Percentiles rank a stretch among this genome's conserved stretches.
Conservation (phyloP, 2,113 vertebrate species). For the Perognathus longimembris region DNA sequence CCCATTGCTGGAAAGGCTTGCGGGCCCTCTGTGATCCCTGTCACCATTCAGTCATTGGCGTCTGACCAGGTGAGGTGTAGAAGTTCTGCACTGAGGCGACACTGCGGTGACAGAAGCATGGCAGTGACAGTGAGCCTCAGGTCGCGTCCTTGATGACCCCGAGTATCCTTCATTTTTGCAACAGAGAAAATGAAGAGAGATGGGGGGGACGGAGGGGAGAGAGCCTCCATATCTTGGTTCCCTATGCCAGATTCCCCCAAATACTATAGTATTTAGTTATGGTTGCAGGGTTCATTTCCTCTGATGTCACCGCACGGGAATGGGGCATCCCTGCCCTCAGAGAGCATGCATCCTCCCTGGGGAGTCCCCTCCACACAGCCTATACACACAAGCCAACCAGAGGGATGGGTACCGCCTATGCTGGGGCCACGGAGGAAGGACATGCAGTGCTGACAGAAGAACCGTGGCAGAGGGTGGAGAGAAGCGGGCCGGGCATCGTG, state of each 20-base stretch:
- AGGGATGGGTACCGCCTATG: too few relatives aligned
- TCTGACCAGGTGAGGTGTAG: not conserved
- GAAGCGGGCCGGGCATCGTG: too few relatives aligned
- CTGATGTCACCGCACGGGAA: not conserved
- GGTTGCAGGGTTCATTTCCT: fast-evolving
- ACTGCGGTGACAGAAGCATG: not conserved
- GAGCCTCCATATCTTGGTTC: not conserved
- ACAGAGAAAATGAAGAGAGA: not conserved
- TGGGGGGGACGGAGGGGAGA: not conserved
- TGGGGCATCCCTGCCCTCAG: not conserved
- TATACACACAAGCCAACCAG: fast-evolving
- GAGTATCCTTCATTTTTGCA: not conserved
- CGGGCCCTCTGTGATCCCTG: not conserved
- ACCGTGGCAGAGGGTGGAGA: not conserved
- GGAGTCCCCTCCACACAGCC: not conserved
- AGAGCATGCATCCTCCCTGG: not conserved
- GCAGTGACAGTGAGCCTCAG: too few relatives aligned
- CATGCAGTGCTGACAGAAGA: not conserved
- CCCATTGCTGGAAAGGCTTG: not conserved
- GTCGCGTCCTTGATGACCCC: too few relatives aligned
- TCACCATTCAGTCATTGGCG: not conserved
- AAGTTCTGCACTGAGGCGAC: not conserved
- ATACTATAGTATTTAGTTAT: fast-evolving
- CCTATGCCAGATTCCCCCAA: not conserved
- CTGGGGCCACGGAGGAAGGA: not conserved